Conservation (phyloP, 2,888 invertebrate species). For the Steinernema scapterisci region DNA sequence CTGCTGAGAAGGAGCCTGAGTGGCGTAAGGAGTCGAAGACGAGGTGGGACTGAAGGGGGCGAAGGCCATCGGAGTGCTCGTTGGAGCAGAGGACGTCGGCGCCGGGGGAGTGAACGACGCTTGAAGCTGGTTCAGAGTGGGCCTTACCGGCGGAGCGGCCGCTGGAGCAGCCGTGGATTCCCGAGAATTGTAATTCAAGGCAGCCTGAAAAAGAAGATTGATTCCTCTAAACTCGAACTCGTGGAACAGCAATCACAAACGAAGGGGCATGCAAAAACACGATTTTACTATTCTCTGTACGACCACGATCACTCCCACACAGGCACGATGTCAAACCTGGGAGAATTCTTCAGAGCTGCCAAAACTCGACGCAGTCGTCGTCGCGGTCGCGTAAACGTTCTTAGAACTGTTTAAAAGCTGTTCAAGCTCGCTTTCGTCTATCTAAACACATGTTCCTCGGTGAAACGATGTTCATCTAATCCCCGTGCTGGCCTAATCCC, state of each 20-base stretch:
- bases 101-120: constrained; percentile 51
- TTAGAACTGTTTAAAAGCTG: constrained; percentile 53
- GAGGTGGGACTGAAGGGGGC: background rate
- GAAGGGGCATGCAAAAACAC: background rate
- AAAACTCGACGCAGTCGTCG: constrained; percentile 33
- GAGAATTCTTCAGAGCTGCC: constrained; percentile 38
- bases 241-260: background rate
- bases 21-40: background rate
- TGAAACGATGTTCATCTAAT: background rate
- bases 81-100: background rate
- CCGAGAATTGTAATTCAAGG: constrained; percentile 43
- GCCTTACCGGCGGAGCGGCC: constrained; percentile 41
- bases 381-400: constrained; percentile 2
- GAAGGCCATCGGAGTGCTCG: background rate
- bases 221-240: background rate
- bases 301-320: background rate
- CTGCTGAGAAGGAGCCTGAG: background rate
- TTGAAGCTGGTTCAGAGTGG: constrained; percentile 59
- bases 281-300: background rate
- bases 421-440: constrained; percentile 63
- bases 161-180: constrained; percentile 36
- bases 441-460: constrained; percentile 47
- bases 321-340: constrained; percentile 30
- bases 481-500: background rate
- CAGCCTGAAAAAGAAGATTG: constrained; percentile 44